These are phyloP conservation scores for Heteromyza rotundicornis DNA, from an alignment of 2,888 invertebrate species.

Conservation along the genomic window DNA sequence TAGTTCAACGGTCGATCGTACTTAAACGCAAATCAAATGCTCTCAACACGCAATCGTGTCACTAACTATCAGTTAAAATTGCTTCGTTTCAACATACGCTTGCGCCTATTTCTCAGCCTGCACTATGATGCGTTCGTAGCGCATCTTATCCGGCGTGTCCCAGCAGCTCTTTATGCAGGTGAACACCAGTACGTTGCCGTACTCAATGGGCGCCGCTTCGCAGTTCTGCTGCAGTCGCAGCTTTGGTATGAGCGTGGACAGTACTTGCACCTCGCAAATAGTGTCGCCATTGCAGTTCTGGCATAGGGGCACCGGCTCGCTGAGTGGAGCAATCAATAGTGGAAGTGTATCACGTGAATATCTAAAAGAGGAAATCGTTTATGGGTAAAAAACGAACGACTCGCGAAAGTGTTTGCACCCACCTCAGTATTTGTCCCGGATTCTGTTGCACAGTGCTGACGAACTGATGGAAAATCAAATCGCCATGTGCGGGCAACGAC, in stretches of 20 bases:
- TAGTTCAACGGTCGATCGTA: too few species aligned
- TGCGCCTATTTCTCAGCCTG: constrained; percentile 69
- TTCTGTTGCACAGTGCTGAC: constrained; percentile 74
- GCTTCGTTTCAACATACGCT: background rate
- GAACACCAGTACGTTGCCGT: constrained; percentile 84
- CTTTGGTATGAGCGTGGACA: constrained; percentile 79
- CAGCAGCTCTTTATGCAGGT: constrained; percentile 87
- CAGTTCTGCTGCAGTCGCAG: constrained; percentile 68
- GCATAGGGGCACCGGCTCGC: constrained; percentile 66
- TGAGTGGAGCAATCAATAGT: constrained; percentile 72
- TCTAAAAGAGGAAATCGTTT: constrained; percentile 63
- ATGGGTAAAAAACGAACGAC: constrained; percentile 4
- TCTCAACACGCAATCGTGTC: too few species aligned
- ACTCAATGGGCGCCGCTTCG: constrained; percentile 72
- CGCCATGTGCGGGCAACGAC: constrained; percentile 79
- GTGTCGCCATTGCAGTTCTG: constrained; percentile 74
- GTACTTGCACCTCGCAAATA: constrained; percentile 82
- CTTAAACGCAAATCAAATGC: too few species aligned
- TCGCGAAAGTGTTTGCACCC: constrained; percentile 30
- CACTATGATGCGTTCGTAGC: constrained; percentile 76
- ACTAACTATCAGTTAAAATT: background rate
- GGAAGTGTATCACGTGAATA: constrained; percentile 77
- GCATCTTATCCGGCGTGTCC: constrained; percentile 72
- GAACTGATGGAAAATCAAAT: constrained; percentile 82
- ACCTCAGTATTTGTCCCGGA: constrained; percentile 86